Percentiles rank a stretch among this genome's conserved stretches.
Evolutionary conservation across 2,888 invertebrate genomes (phyloP).

Genomic region (Melanostoma scalare): DNA sequence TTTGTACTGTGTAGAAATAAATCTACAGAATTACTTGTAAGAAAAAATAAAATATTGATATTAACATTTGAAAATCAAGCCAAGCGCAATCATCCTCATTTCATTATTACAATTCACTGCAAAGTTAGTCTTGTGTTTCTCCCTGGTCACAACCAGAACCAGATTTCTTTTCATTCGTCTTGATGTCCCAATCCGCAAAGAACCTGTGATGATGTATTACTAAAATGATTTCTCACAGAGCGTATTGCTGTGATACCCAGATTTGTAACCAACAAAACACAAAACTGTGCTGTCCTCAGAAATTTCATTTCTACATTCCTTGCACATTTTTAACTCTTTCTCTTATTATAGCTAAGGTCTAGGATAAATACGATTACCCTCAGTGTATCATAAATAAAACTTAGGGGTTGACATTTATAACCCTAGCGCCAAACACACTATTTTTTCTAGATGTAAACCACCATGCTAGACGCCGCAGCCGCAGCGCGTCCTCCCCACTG

Average conservation of each 20-base stretch:
- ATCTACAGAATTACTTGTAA: no score
- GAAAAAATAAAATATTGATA: no score
- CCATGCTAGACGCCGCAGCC: conserved; percentile 34
- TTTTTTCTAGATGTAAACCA: conserved; percentile 56
- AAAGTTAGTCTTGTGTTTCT: no score
- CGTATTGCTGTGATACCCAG: conserved; percentile 30
- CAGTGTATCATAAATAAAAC: conserved; percentile 63
- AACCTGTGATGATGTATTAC: no score
- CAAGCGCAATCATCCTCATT: no score
- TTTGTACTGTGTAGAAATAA: no score
- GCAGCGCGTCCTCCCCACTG: neutral
- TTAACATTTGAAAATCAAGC: no score
- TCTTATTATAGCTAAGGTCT: conserved; percentile 44
- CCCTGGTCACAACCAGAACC: no score
- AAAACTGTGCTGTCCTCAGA: conserved; percentile 36
- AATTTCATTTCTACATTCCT: conserved; percentile 37
- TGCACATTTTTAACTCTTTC: conserved; percentile 45
- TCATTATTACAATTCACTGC: no score
- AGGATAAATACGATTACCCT: conserved; percentile 61
- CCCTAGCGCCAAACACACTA: conserved; percentile 50
- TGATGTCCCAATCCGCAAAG: no score
- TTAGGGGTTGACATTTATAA: conserved; percentile 66
- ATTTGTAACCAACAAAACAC: conserved; percentile 19
- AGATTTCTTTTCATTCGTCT: no score
- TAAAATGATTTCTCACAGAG: no score